These are phyloP conservation scores for Drosophila pseudoananassae DNA, from an alignment of 1,140 invertebrate species.

Conservation along the genomic window DNA sequence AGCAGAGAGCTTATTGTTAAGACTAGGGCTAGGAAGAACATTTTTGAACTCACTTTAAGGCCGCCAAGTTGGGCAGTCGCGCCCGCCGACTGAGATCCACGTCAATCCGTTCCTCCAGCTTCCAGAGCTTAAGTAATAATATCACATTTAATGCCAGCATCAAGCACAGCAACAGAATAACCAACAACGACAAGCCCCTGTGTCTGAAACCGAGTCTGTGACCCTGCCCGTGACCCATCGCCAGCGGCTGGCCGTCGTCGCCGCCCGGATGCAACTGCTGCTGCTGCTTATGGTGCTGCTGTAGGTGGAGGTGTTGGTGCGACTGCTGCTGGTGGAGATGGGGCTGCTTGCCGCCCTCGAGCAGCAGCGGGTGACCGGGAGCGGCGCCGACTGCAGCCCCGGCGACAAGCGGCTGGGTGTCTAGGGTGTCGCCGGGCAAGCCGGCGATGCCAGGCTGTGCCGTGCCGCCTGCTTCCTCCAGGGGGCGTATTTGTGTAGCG, in stretches of 20 bases:
- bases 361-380: constrained; percentile 27
- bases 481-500: constrained; percentile 66
- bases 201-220: constrained; percentile 31
- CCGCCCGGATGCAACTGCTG: constrained; percentile 45
- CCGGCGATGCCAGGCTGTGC: constrained; percentile 35
- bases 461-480: constrained; percentile 58
- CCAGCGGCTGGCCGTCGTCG: constrained; percentile 38
- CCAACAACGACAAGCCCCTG: constrained; percentile 85
- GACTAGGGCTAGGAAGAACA: too few species aligned
- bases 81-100: constrained; percentile 83
- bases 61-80: constrained; percentile 65
- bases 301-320: constrained; percentile 49
- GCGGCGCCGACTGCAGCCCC: constrained; percentile 27
- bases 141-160: constrained; percentile 91
- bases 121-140: constrained; percentile 92
- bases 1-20: too few species aligned
- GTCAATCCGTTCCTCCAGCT: constrained; percentile 86
- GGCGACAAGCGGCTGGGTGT: constrained; percentile 40
- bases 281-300: constrained; percentile 52
- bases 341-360: constrained; percentile 37
- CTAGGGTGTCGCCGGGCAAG: constrained; percentile 47
- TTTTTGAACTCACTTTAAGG: constrained; percentile 58
- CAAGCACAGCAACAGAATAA: constrained; percentile 87
- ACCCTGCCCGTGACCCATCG: constrained; percentile 29
- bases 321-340: constrained; percentile 52